Evolutionary conservation across 1,140 invertebrate genomes (phyloP).

Genomic region (Caenorhabditis remanei): DNA sequence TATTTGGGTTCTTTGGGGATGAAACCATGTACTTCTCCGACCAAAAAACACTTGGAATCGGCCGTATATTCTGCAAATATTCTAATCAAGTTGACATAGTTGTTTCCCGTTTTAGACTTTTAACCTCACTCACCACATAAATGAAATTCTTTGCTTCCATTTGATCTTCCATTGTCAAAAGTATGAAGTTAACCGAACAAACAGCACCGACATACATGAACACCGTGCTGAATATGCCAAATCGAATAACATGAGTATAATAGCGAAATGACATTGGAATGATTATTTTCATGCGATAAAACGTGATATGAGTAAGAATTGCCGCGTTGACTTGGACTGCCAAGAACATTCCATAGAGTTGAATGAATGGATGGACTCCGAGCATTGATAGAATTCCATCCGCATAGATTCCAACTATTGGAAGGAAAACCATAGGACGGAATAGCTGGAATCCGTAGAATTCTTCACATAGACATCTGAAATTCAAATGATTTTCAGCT

Average conservation of each 20-base stretch:
- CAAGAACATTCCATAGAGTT: slow-evolving; percentile 27
- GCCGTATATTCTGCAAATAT: not conserved
- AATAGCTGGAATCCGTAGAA: slow-evolving; percentile 32
- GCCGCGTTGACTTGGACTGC: slow-evolving; percentile 1
- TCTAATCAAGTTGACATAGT: too few species aligned
- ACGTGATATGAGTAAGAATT: slow-evolving; percentile 46
- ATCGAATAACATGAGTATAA: slow-evolving; percentile 7
- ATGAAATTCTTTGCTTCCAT: not conserved
- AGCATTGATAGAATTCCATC: slow-evolving; percentile 23
- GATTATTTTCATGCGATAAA: slow-evolving; percentile 19
- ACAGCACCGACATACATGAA: not conserved
- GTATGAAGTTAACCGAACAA: not conserved
- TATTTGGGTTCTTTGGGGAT: slow-evolving; percentile 27
- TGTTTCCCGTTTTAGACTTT: not conserved
- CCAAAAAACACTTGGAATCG: slow-evolving; percentile 26
- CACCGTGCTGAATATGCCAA: slow-evolving; percentile 18
- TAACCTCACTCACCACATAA: not conserved
- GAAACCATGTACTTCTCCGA: slow-evolving; percentile 46
- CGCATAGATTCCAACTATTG: slow-evolving; percentile 24
- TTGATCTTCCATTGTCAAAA: slow-evolving; percentile 40
- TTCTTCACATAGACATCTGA: slow-evolving; percentile 22
- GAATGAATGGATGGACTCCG: slow-evolving; percentile 33
- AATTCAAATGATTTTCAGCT: not conserved
- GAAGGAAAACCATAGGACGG: slow-evolving; percentile 33
- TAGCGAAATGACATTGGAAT: slow-evolving; percentile 41